Base-by-base conservation (phyloP, 1,140 invertebrate species). In the Megalopta genalis region DNA sequence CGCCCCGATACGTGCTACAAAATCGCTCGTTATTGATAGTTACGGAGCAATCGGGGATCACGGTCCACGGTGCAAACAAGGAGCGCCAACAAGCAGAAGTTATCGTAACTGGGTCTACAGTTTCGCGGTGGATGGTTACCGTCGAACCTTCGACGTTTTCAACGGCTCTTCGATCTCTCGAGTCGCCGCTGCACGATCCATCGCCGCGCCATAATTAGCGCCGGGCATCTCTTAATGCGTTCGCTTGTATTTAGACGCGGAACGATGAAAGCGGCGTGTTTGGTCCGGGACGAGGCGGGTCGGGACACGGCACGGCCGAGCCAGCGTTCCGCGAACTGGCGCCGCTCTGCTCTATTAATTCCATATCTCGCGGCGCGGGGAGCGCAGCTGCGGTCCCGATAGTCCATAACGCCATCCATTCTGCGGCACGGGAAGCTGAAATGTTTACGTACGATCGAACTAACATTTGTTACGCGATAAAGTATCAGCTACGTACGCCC, bases 371-470 rank as follows among this genome's bases (percentile, higher is more conserved):
- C 65, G 27, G 65, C n/a, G 52, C 74, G 74, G 73, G 70, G 60
- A 76, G 71, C 80, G 80, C 84, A 86, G 83, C 84, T 86, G 84
- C 84, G 84, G 71, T 81, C 46, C 59, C 80, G 80, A 86, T 85
- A 86, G 67, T 85, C 84, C 62, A 77, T 86, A 85, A 86, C 80
- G 74, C 75, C 74, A 85, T 86, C 76, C 85, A 86, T 85, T 86
- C 71, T 27, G 66, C 27, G 83, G 62, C 49, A 18, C 49, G 69
- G 79, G 27, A 78, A 75, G 79, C 68, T 82, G 84, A 86, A 86
- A 86, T 85, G 83, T 86, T 86, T 86, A 86, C 84, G 80, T 86
- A 80, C 83, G 80, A 85, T 78, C 84, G 83, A 85, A 86, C 83
- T 73, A 63, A 80, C 84, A 86, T 86, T 86, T 82, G 84, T 86